phyloP scores from a whole-genome alignment of 2,113 vertebrate genomes.

The Hyperopisus bebe region DNA sequence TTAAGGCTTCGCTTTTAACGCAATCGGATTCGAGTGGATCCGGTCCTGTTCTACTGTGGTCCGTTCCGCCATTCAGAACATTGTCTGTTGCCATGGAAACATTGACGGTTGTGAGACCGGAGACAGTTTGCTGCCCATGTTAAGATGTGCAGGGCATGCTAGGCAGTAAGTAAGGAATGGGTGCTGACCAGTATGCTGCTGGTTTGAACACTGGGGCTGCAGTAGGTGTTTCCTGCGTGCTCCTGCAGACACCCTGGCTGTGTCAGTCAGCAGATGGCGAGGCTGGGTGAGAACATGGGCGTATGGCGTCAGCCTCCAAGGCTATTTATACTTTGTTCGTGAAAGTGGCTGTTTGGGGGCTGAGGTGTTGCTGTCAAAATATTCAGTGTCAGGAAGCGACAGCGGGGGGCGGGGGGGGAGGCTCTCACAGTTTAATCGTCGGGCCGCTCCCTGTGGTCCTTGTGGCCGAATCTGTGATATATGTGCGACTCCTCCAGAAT shows the following conservation, averaged over 20 bases:
- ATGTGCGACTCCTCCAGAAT: neutral
- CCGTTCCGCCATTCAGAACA: slow-evolving; percentile 17
- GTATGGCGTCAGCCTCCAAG: neutral
- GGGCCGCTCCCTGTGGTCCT: slow-evolving; percentile 1
- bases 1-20: too few species aligned
- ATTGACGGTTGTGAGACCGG: neutral
- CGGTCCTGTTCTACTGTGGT: neutral
- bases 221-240: neutral
- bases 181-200: neutral
- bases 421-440: slow-evolving; percentile 24
- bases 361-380: slow-evolving; percentile 14
- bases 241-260: neutral
- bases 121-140: neutral
- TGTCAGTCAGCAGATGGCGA: neutral
- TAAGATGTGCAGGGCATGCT: neutral
- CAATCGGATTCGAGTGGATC: neutral
- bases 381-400: neutral
- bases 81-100: slow-evolving; percentile 25
- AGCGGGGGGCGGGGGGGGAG: neutral
- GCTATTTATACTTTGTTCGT: slow-evolving; percentile 9
- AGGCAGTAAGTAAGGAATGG: neutral
- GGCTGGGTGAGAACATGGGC: neutral
- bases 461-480: neutral
- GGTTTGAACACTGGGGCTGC: neutral
- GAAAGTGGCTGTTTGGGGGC: slow-evolving; percentile 1